A percentile compares a stretch with the other conserved stretches of the same genome.
phyloP scores from a whole-genome alignment of 1,140 invertebrate species.

The Philaenus spumarius region DNA sequence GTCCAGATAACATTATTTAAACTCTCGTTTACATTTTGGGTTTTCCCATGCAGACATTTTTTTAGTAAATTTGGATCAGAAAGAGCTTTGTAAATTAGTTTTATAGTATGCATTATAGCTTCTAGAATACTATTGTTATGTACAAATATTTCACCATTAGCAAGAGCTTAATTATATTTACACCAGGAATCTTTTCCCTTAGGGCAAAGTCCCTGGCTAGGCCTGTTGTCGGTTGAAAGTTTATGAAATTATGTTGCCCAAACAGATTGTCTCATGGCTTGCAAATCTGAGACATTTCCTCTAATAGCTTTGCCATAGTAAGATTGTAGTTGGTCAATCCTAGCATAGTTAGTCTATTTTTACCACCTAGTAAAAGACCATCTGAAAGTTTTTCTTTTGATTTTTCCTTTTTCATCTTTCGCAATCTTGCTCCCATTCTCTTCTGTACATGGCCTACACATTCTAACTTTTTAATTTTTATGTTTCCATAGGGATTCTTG shows the following conservation, averaged over 20 bases:
- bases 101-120: slow-evolving; percentile 19
- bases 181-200: slow-evolving; percentile 29
- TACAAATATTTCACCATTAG: neutral
- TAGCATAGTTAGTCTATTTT: slow-evolving; percentile 16
- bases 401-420: slow-evolving; percentile 9
- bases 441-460: slow-evolving; percentile 18
- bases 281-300: slow-evolving; percentile 26
- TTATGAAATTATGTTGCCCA: slow-evolving; percentile 35
- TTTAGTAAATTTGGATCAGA: slow-evolving; percentile 20
- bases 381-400: slow-evolving; percentile 16
- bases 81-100: slow-evolving; percentile 21
- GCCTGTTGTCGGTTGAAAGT: slow-evolving; percentile 33
- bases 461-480: slow-evolving; percentile 10
- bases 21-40: slow-evolving; percentile 19
- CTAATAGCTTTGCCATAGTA: slow-evolving; percentile 23
- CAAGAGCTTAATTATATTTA: slow-evolving; percentile 19
- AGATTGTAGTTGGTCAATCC: slow-evolving; percentile 17
- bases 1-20: slow-evolving; percentile 21
- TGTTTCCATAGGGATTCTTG: slow-evolving; percentile 5
- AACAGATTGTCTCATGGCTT: slow-evolving; percentile 35
- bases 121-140: slow-evolving; percentile 12
- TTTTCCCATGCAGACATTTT: slow-evolving; percentile 22
- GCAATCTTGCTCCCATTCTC: slow-evolving; percentile 20
- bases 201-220: slow-evolving; percentile 28
- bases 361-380: slow-evolving; percentile 12